Evolutionary conservation across 2,113 vertebrate genomes (phyloP).

Genomic region (Trogon melanurus): DNA sequence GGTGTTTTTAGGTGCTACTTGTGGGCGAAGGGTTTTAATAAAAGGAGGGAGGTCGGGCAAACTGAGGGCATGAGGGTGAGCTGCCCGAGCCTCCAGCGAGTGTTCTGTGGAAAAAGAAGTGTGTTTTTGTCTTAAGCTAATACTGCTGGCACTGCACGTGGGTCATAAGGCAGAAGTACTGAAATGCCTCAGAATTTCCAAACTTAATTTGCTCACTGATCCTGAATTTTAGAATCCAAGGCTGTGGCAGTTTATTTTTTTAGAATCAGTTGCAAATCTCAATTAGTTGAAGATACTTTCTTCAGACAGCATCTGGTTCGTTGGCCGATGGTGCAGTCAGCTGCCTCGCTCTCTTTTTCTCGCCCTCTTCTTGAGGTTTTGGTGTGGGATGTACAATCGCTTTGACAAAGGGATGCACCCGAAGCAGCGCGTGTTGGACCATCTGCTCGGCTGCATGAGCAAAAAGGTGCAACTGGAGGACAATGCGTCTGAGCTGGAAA

Average conservation of each 20-base stretch:
- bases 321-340: accelerated
- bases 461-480: conserved; percentile 71
- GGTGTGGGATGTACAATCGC: conserved; percentile 85
- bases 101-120: background rate
- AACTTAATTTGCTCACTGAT: background rate
- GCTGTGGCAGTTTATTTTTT: background rate
- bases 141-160: background rate
- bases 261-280: background rate
- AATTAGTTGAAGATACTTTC: background rate
- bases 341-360: background rate
- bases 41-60: background rate
- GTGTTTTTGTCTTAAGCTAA: background rate
- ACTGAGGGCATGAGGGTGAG: background rate
- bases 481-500: conserved; percentile 67
- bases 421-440: conserved; percentile 78
- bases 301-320: background rate
- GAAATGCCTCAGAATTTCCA: background rate
- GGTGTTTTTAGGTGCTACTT: background rate
- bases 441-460: conserved; percentile 70
- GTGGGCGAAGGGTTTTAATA: background rate
- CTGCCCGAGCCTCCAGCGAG: background rate
- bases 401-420: conserved; percentile 85
- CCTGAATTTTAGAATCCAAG: background rate
- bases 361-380: conserved; percentile 72
- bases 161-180: background rate